Conservation (phyloP, 2,113 vertebrate genomes). For the Caracal caracal region DNA sequence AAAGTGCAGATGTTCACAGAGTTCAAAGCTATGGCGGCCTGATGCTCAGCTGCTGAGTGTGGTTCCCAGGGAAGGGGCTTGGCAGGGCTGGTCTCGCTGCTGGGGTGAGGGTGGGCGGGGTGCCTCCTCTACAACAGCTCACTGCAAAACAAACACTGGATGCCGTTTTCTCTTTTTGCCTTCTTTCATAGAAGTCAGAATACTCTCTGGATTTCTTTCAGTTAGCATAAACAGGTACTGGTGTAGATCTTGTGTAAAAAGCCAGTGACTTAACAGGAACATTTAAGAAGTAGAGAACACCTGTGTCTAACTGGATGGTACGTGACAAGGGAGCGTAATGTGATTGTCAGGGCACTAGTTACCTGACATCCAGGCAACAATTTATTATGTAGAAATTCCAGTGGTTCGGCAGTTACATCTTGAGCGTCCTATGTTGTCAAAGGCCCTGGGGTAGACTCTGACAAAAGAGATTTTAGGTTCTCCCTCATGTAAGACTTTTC, state of each 20-base stretch:
- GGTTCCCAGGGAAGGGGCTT: neutral
- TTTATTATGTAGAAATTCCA: neutral
- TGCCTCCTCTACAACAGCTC: neutral
- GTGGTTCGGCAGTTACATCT: neutral
- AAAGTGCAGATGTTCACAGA: neutral
- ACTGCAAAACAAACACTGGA: neutral
- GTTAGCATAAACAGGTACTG: neutral
- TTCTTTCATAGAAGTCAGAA: neutral
- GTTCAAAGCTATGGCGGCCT: neutral
- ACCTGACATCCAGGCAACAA: neutral
- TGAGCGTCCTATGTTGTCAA: neutral
- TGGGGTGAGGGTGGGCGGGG: too few species aligned
- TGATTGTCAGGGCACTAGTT: neutral
- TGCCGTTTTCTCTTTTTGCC: neutral
- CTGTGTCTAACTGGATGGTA: neutral
- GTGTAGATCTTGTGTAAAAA: neutral
- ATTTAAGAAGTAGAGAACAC: neutral
- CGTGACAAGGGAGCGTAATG: neutral
- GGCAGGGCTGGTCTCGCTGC: neutral
- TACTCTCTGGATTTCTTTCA: neutral
- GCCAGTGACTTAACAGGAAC: neutral
- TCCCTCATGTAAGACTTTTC: neutral
- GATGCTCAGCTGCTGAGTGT: neutral
- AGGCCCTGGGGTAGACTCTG: neutral
- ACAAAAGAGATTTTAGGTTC: neutral